Evolutionary conservation across 2,113 vertebrate species (phyloP).

Genomic region (Trematomus loennbergii): DNA sequence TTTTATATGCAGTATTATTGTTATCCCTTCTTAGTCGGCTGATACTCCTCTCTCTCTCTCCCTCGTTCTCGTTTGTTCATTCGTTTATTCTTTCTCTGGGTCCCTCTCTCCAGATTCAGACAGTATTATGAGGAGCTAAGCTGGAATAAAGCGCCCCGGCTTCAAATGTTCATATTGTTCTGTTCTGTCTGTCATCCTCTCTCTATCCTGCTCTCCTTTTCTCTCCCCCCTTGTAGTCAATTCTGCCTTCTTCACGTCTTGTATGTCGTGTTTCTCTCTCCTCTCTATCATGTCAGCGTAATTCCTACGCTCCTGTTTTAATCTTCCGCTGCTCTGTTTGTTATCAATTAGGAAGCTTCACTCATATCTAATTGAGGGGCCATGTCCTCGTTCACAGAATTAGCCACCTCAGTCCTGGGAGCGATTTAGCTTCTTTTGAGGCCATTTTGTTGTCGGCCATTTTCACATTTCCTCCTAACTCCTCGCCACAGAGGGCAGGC

Average conservation of each 20-base stretch:
- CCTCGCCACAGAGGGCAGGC: constrained; percentile 72
- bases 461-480: constrained; percentile 76
- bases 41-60: constrained; percentile 71
- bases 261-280: too few species aligned
- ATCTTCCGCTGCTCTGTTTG: constrained; percentile 67
- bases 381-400: constrained; percentile 56
- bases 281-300: too few species aligned
- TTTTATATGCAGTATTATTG: constrained; percentile 86
- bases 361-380: constrained; percentile 72
- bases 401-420: constrained; percentile 62
- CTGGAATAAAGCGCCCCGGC: constrained; percentile 75
- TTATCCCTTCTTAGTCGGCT: constrained; percentile 84
- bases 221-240: constrained; percentile 28
- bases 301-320: constrained; percentile 13
- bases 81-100: constrained; percentile 62
- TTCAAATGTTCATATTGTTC: constrained; percentile 80
- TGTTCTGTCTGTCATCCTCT: constrained; percentile 61
- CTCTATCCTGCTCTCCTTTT: constrained; percentile 15
- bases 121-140: constrained; percentile 78
- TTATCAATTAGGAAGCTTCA: constrained; percentile 72
- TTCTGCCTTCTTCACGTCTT: constrained; percentile 18
- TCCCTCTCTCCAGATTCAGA: constrained; percentile 72
- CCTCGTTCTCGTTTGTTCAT: constrained; percentile 61
- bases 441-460: constrained; percentile 80
- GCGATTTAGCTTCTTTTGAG: constrained; percentile 76